phyloP scores from a whole-genome alignment of 2,113 vertebrate species.

The Gymnocephalus cernua region DNA sequence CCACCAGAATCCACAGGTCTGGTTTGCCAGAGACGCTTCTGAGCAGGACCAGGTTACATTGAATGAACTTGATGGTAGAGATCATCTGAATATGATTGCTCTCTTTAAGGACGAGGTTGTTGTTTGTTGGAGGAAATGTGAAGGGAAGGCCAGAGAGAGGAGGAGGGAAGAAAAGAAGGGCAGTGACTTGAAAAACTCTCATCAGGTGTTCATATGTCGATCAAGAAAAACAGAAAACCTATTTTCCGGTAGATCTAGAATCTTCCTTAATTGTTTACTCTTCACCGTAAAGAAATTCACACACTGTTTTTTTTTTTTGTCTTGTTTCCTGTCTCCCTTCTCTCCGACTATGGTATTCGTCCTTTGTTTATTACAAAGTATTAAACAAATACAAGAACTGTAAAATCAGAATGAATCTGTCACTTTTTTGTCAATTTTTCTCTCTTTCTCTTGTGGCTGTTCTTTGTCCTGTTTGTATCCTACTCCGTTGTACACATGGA shows the following conservation, averaged over 20 bases:
- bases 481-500: conserved; percentile 69
- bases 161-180: conserved; percentile 22
- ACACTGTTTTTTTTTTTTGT: conserved; percentile 54
- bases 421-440: conserved; percentile 53
- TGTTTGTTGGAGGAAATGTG: neutral
- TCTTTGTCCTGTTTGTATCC: conserved; percentile 69
- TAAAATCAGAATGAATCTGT: conserved; percentile 68
- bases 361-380: conserved; percentile 79
- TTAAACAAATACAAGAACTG: conserved; percentile 78
- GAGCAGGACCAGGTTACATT: conserved; percentile 22
- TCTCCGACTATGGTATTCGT: conserved; percentile 53
- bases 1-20: neutral
- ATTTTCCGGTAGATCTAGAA: conserved; percentile 67
- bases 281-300: conserved; percentile 55
- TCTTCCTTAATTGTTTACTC: conserved; percentile 72
- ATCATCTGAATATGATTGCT: neutral
- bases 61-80: conserved; percentile 30
- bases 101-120: conserved; percentile 14
- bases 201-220: conserved; percentile 58
- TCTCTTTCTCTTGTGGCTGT: conserved; percentile 57
- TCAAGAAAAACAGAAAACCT: conserved; percentile 46
- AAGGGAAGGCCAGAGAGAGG: conserved; percentile 12
- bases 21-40: conserved; percentile 12
- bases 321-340: conserved; percentile 59
- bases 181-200: conserved; percentile 19